phyloP scores from a whole-genome alignment of 2,888 invertebrate genomes.

The Drosophila rubida region DNA sequence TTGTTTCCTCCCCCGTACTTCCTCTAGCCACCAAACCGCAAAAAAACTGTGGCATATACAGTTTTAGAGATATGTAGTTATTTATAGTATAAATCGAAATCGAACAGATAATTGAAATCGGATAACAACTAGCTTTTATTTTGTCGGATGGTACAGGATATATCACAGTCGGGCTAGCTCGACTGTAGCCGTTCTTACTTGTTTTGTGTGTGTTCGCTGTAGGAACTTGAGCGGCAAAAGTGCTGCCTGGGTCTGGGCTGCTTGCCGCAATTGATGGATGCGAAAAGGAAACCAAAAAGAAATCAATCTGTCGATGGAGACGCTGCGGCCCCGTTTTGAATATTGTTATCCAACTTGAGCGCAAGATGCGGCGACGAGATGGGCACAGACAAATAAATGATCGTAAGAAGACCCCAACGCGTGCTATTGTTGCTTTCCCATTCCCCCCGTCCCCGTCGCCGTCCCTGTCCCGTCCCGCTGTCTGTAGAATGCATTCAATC shows the following conservation, averaged over 20 bases:
- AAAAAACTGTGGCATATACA: too few species aligned
- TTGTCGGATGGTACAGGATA: too few species aligned
- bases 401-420: conserved; percentile 55
- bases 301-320: conserved; percentile 57
- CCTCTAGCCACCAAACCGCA: too few species aligned
- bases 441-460: conserved; percentile 8
- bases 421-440: conserved; percentile 67
- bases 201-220: not conserved
- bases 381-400: conserved; percentile 29
- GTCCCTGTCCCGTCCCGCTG: conserved; percentile 1
- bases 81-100: too few species aligned
- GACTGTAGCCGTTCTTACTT: too few species aligned
- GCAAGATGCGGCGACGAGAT: not conserved
- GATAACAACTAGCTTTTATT: too few species aligned
- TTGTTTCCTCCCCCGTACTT: too few species aligned
- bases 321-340: conserved; percentile 6
- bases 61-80: too few species aligned
- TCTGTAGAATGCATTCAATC: conserved; percentile 71
- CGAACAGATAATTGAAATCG: too few species aligned
- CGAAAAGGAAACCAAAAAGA: conserved; percentile 58
- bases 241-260: conserved; percentile 19
- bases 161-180: too few species aligned
- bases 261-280: conserved; percentile 57
- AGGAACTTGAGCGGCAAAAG: conserved; percentile 22
- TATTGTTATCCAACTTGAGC: conserved; percentile 31